Evolutionary conservation across 2,797 vertebrate species (phyloP).

Genomic region (Parauchenoglanis punctatus): DNA sequence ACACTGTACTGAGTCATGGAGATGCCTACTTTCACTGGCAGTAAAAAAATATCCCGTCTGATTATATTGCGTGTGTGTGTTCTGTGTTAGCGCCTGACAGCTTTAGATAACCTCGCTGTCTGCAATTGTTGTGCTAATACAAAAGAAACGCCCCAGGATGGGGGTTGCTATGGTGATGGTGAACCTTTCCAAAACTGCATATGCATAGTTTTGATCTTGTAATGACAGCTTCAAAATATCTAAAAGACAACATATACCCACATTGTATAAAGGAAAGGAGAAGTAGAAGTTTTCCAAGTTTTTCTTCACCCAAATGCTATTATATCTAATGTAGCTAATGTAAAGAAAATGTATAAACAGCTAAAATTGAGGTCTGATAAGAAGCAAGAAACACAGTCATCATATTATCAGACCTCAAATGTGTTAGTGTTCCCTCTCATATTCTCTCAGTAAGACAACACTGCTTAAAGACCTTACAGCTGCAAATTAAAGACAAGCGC

Average conservation of each 20-base stretch:
- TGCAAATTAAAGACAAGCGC: slow-evolving; percentile 11
- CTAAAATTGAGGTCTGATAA: neutral
- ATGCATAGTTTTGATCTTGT: slow-evolving; percentile 22
- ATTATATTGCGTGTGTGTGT: neutral
- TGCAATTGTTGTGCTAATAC: slow-evolving; percentile 20
- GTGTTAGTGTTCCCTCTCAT: neutral
- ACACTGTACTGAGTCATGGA: slow-evolving; percentile 1
- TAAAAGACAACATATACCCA: neutral
- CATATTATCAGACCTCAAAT: neutral
- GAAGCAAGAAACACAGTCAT: neutral
- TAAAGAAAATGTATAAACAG: neutral
- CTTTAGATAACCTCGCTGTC: slow-evolving; percentile 13
- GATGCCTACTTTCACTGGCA: slow-evolving; percentile 14
- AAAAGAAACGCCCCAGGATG: slow-evolving; percentile 17
- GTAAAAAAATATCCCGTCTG: neutral
- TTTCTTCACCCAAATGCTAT: neutral
- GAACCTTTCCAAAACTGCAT: neutral
- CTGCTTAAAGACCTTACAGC: slow-evolving; percentile 26
- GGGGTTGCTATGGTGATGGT: slow-evolving; percentile 27
- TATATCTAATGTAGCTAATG: neutral
- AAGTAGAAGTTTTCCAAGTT: neutral
- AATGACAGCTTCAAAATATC: neutral
- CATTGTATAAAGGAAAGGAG: neutral
- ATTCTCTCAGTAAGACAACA: slow-evolving; percentile 9
- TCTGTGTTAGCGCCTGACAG: neutral